Evolutionary conservation across 2,797 vertebrate species (phyloP).

Genomic region (Rhincodon typus): DNA sequence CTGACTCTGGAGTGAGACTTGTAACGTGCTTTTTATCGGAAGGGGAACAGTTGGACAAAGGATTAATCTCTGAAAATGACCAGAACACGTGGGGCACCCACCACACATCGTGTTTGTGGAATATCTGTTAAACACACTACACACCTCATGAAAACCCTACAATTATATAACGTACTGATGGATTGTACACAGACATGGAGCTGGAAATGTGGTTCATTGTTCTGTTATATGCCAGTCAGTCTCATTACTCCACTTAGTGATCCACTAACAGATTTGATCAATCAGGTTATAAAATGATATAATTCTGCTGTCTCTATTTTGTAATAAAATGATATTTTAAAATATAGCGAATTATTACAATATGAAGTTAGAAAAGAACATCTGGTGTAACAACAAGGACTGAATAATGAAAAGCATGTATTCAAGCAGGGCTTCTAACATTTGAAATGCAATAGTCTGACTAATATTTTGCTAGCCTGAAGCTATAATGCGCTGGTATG

Average conservation of each 20-base stretch:
- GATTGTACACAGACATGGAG: not conserved
- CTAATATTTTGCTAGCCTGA: slow-evolving; percentile 24
- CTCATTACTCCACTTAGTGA: not conserved
- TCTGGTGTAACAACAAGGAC: not conserved
- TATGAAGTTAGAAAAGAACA: not conserved
- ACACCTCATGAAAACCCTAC: not conserved
- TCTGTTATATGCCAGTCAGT: too few relatives aligned
- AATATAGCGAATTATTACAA: slow-evolving; percentile 11
- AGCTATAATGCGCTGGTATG: slow-evolving; percentile 21
- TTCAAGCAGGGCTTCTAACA: not conserved
- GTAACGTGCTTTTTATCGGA: not conserved
- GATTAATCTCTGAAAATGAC: too few relatives aligned
- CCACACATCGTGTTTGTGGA: not conserved
- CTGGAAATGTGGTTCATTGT: not conserved
- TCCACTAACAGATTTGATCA: not conserved
- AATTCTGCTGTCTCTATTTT: not conserved
- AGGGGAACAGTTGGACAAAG: not conserved
- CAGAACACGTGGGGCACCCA: too few relatives aligned
- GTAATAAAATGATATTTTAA: slow-evolving; percentile 19
- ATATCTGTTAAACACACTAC: not conserved
- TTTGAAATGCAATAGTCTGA: slow-evolving; percentile 16
- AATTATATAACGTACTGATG: not conserved
- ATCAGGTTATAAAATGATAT: not conserved
- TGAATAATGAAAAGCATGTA: slow-evolving; percentile 15
- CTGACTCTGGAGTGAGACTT: not conserved